phyloP scores from a whole-genome alignment of 2,113 vertebrate species.

The Pelodiscus sinensis region DNA sequence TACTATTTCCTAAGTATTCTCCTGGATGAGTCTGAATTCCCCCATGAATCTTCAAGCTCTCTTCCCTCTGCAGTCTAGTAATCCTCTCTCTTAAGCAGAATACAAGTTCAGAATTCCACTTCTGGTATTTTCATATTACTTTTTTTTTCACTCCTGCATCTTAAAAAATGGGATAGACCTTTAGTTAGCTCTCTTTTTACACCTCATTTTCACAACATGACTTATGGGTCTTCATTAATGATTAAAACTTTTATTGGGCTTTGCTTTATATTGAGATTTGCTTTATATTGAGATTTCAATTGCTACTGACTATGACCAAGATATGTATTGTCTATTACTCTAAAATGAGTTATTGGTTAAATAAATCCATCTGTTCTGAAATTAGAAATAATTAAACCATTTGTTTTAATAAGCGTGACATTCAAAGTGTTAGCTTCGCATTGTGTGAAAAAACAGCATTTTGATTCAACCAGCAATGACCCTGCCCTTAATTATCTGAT shows the following conservation, averaged over 20 bases:
- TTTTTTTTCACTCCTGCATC: slow-evolving; percentile 1
- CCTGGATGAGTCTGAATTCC: not conserved
- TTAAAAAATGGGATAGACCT: not conserved
- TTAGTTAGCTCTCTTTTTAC: slow-evolving; percentile 9
- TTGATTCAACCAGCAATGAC: slow-evolving; percentile 47
- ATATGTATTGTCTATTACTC: slow-evolving; percentile 8
- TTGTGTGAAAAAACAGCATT: slow-evolving; percentile 45
- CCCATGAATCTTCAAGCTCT: slow-evolving; percentile 10
- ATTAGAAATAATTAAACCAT: slow-evolving; percentile 61
- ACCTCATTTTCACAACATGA: not conserved
- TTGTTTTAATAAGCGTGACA: slow-evolving; percentile 56
- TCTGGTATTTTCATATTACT: not conserved
- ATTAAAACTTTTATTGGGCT: slow-evolving; percentile 15
- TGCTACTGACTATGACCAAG: slow-evolving; percentile 5
- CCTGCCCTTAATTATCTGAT: not conserved
- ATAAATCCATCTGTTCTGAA: slow-evolving; percentile 35
- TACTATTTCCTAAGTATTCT: not conserved
- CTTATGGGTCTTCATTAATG: slow-evolving; percentile 18
- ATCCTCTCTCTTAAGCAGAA: not conserved
- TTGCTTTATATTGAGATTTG: slow-evolving; percentile 10
- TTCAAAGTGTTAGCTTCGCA: slow-evolving; percentile 66
- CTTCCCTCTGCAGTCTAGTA: not conserved
- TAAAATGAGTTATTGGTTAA: not conserved
- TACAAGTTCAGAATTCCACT: not conserved
- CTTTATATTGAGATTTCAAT: slow-evolving; percentile 39